Conservation (phyloP, 1,140 invertebrate genomes). For the Leptinotarsa texana region DNA sequence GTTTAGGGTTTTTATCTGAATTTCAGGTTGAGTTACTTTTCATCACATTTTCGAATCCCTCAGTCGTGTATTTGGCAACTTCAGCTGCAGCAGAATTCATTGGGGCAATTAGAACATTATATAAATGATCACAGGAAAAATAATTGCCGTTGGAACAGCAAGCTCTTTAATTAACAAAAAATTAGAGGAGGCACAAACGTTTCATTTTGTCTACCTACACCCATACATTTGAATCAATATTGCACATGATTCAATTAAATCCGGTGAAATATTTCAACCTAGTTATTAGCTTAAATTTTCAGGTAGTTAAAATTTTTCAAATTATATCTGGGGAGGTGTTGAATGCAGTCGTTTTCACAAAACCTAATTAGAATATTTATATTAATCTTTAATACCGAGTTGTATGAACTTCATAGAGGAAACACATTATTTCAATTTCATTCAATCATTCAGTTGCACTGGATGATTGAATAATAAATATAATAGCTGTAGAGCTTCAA, state of each 20-base stretch:
- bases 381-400: too few species aligned
- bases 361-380: too few species aligned
- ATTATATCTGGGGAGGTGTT: too few species aligned
- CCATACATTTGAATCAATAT: neutral
- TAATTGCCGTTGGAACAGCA: neutral
- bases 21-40: neutral
- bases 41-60: neutral
- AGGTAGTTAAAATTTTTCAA: too few species aligned
- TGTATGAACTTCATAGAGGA: too few species aligned
- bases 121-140: neutral
- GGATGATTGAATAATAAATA: too few species aligned
- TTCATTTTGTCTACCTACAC: neutral
- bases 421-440: too few species aligned
- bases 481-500: too few species aligned
- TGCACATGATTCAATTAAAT: slow-evolving; percentile 6
- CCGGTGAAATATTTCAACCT: neutral
- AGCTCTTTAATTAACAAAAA: slow-evolving; percentile 8
- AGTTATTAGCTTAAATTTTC: neutral
- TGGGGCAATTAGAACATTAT: neutral
- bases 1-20: neutral
- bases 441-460: too few species aligned
- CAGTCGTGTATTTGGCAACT: neutral
- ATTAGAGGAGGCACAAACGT: neutral
- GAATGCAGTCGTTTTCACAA: too few species aligned
- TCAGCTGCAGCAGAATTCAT: neutral